Base-by-base conservation (phyloP, 2,797 vertebrate genomes). In the Acrossocheilus wenchowensis region DNA sequence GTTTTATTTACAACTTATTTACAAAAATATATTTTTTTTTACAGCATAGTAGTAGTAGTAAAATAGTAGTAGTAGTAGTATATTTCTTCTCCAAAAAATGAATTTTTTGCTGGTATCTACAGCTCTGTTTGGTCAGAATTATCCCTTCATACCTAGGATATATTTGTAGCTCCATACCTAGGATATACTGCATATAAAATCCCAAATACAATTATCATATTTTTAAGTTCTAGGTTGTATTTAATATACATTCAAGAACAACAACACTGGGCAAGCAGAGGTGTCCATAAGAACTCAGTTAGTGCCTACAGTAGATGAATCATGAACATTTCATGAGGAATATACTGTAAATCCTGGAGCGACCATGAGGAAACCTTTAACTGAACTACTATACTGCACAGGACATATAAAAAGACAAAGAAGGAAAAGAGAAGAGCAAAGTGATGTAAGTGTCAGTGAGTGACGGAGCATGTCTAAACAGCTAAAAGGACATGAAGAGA, bases 391-490 rank as follows among this genome's bases (percentile, higher is more conserved):
- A 23, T 19, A 21, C 30, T 81, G 79, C 11, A 41, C 50, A 48
- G 54, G 3, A 83, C 23, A 57, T 48, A 54, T 34, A 77, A 21
- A 52, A 54, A 57, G 73, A 10, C 39, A 75, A 54, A 77, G 19
- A 36, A 72, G 36, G 57, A 71, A 54, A 73, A 62, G 30, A 36
- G 43, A 74, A 50, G 26, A 77, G 72, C 43, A 45, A 75, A 77
- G 26, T 50, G 12, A 36, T 72, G 48, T 69, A 81, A 34, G 71
- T 66, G 72, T 75, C 82, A 66, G 8, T 26, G 11, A 50, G 43
- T 77, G 72, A 66, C 11, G 5, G 73, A 52, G 73, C 72, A 50
- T 64, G 45, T 84, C 82, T 66, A 23, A 77, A 52, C 21, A 54
- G n/a, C 41, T 64, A n/a, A 66, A 84, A 43, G 57, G 43, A 64